These are phyloP conservation scores for Globia sparganii DNA, from an alignment of 2,888 invertebrate species.

Conservation along the genomic window DNA sequence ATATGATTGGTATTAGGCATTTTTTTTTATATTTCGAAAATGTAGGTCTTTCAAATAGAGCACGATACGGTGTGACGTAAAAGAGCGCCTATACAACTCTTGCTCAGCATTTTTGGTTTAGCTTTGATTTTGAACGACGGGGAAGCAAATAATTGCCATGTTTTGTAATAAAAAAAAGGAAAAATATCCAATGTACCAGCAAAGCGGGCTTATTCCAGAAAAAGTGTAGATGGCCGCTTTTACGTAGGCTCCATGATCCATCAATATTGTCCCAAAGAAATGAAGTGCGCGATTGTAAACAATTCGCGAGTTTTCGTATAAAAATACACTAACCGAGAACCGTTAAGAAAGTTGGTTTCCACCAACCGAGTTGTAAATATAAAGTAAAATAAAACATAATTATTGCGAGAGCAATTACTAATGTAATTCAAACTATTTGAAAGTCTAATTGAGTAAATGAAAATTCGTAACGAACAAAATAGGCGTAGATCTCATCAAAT, in stretches of 20 bases:
- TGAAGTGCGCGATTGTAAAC: constrained; percentile 34
- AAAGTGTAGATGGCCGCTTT: constrained; percentile 21
- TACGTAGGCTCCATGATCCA: constrained; percentile 29
- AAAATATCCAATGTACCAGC: constrained; percentile 26
- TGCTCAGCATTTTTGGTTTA: constrained; percentile 21
- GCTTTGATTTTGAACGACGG: constrained; percentile 33
- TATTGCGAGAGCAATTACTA: constrained; percentile 43
- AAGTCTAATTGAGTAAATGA: constrained; percentile 65
- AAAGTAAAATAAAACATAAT: constrained; percentile 58
- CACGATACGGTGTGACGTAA: neutral
- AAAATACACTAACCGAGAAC: constrained; percentile 20
- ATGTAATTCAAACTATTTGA: constrained; percentile 60
- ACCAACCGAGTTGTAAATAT: constrained; percentile 42
- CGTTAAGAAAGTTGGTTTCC: constrained; percentile 43
- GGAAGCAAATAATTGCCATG: constrained; percentile 37
- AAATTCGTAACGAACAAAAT: constrained; percentile 75
- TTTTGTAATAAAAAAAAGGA: constrained; percentile 21
- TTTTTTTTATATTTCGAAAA: neutral
- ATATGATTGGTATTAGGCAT: neutral
- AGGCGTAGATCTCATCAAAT: constrained; percentile 78
- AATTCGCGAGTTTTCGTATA: constrained; percentile 12
- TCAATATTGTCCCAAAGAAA: constrained; percentile 52
- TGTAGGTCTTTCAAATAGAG: neutral
- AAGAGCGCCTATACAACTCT: neutral
- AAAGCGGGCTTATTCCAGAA: constrained; percentile 6